Conservation (phyloP, 92 coral and sea anemone genomes). For the Phenganax marumi region DNA sequence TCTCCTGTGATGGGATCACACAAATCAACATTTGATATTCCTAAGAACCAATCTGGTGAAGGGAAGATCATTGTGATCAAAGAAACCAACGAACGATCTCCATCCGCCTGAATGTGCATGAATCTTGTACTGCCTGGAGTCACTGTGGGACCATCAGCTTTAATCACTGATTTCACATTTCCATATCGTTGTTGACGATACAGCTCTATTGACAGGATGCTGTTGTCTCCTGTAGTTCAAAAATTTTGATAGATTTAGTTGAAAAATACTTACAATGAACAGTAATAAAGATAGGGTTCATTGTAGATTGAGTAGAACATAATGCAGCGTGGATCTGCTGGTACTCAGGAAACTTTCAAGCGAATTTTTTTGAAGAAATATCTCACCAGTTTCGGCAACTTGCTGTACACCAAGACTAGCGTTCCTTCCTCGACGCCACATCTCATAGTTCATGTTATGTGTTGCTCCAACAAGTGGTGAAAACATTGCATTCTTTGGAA, state of each 20-base stretch:
- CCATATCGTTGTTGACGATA: constrained; percentile 24
- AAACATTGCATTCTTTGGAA: constrained; percentile 1
- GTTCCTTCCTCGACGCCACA: neutral
- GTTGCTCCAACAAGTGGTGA: constrained; percentile 13
- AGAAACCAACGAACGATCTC: constrained; percentile 21
- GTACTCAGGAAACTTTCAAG: too few relatives aligned
- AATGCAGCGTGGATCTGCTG: too few relatives aligned
- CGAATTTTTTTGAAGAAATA: too few relatives aligned
- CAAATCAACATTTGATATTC: constrained; percentile 34
- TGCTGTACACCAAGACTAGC: constrained; percentile 23
- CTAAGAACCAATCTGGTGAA: constrained; percentile 38
- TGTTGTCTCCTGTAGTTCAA: neutral
- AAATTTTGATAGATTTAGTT: neutral
- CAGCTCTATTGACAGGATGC: constrained; percentile 4
- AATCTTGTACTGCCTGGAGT: constrained; percentile 15
- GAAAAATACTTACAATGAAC: too few relatives aligned
- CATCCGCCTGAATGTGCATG: constrained; percentile 8
- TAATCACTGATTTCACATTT: neutral
- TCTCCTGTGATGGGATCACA: constrained; percentile 22
- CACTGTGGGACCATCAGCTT: constrained; percentile 15
- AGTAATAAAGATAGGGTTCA: too few relatives aligned
- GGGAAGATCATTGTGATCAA: constrained; percentile 35
- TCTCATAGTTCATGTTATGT: constrained; percentile 2
- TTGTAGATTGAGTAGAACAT: too few relatives aligned
- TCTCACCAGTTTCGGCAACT: constrained; percentile 31